These are phyloP conservation scores for Petrophora chlorosata DNA, from an alignment of 2,888 invertebrate genomes.

Conservation along the genomic window DNA sequence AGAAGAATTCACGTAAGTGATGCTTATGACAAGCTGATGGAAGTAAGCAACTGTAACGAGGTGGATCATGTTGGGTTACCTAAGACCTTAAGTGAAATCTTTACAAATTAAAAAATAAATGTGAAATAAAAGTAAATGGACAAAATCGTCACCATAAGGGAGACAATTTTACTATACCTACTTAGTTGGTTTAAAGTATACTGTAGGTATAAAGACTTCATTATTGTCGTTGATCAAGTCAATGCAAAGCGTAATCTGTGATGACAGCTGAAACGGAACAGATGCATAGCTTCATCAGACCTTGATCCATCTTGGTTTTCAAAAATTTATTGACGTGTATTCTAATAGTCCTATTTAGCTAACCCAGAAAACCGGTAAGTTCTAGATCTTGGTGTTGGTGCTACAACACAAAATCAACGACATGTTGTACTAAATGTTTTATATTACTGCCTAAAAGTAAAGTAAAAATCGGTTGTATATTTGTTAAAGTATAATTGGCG, in stretches of 20 bases:
- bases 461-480: too few species aligned
- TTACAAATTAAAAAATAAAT: too few species aligned
- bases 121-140: too few species aligned
- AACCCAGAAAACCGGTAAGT: slow-evolving; percentile 20
- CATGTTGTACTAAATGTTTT: too few species aligned
- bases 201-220: neutral
- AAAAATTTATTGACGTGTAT: neutral
- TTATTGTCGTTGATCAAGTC: neutral
- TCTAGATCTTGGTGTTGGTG: slow-evolving; percentile 1
- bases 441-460: too few species aligned
- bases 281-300: neutral
- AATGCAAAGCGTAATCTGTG: neutral
- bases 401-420: neutral
- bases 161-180: neutral
- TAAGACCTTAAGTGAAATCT: too few species aligned
- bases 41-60: neutral
- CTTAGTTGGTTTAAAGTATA: neutral
- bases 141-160: neutral
- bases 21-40: neutral
- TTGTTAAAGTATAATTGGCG: slow-evolving; percentile 17
- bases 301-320: slow-evolving; percentile 3
- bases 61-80: slow-evolving; percentile 2
- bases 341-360: slow-evolving; percentile 16
- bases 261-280: too few species aligned
- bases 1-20: slow-evolving; percentile 94